Evolutionary conservation across 1,140 invertebrate genomes (phyloP).

Genomic region (Nomia melanderi): DNA sequence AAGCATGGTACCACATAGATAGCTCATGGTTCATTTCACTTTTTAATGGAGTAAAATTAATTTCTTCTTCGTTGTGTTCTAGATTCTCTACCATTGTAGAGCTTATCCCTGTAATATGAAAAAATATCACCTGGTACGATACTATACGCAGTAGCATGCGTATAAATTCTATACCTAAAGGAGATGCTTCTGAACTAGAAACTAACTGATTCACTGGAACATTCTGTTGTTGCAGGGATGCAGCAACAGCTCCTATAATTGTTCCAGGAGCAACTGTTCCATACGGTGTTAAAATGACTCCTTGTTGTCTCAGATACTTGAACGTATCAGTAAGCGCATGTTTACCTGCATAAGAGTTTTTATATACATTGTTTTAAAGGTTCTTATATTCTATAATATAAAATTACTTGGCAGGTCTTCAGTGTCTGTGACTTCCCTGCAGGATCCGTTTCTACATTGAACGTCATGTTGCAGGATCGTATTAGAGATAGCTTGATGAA

Average conservation of each 20-base stretch:
- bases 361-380: background rate
- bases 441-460: background rate
- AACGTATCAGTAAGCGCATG: conserved; percentile 60
- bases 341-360: conserved; percentile 42
- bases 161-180: conserved; percentile 10
- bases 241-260: conserved; percentile 82
- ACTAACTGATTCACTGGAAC: conserved; percentile 72
- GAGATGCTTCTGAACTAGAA: background rate
- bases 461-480: conserved; percentile 70
- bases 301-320: conserved; percentile 83
- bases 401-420: conserved; percentile 68
- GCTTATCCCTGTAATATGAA: conserved; percentile 28
- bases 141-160: background rate
- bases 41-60: conserved; percentile 64
- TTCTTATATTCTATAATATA: background rate
- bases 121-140: background rate
- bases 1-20: conserved; percentile 64
- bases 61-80: conserved; percentile 55
- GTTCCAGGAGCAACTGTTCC: conserved; percentile 82
- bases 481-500: conserved; percentile 84
- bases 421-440: conserved; percentile 27
- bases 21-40: conserved; percentile 53
- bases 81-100: conserved; percentile 17
- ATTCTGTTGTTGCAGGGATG: conserved; percentile 82
- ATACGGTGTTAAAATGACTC: conserved; percentile 82